These are phyloP conservation scores for Hemichromis elongatus DNA, from an alignment of 2,113 vertebrate genomes.

Conservation along the genomic window DNA sequence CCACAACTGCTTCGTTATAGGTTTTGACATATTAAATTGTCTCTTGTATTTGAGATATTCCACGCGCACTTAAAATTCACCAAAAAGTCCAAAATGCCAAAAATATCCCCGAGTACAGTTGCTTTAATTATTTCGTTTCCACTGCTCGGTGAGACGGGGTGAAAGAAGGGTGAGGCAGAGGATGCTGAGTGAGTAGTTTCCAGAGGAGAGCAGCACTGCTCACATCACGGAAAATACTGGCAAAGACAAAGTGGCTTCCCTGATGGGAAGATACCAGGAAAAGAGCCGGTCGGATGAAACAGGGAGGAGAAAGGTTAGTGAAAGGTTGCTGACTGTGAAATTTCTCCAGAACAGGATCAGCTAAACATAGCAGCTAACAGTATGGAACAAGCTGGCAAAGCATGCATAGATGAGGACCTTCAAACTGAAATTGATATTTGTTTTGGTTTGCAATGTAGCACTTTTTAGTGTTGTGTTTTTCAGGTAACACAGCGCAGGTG, in stretches of 20 bases:
- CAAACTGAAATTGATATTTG: not conserved
- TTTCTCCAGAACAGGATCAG: not conserved
- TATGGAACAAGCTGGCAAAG: not conserved
- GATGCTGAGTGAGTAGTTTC: slow-evolving; percentile 51
- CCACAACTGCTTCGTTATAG: not conserved
- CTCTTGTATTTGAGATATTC: not conserved
- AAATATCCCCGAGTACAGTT: not conserved
- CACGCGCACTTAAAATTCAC: not conserved
- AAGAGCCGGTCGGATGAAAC: not conserved
- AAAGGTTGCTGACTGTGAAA: slow-evolving; percentile 15
- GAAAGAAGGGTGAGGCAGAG: slow-evolving; percentile 5
- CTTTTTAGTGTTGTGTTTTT: not conserved
- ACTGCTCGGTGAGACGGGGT: not conserved
- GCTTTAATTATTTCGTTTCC: not conserved
- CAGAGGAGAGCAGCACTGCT: not conserved
- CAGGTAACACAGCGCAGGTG: not conserved
- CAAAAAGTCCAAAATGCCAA: not conserved
- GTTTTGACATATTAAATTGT: not conserved
- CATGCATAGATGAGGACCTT: not conserved
- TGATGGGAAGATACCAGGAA: slow-evolving; percentile 24
- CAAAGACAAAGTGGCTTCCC: slow-evolving; percentile 30
- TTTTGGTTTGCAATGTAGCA: not conserved
- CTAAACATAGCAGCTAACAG: not conserved
- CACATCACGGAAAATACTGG: slow-evolving; percentile 23
- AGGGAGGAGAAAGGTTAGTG: slow-evolving; percentile 1